Evolutionary conservation across 37 sponge, comb jelly and placozoan species (phyloP).

Genomic region (Dysidea cf. avara): DNA sequence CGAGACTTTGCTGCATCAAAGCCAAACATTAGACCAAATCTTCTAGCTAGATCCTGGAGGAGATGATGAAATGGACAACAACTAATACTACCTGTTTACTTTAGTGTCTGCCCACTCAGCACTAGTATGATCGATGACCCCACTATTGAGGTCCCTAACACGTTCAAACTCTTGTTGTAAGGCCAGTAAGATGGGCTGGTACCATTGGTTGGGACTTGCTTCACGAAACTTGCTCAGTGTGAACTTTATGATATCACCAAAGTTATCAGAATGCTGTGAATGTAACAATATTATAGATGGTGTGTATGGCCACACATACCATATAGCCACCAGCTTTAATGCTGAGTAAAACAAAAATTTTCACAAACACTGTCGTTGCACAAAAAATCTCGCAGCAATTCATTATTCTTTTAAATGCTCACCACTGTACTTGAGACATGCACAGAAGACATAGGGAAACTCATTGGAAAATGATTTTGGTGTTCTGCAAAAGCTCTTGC

Average conservation of each 20-base stretch:
- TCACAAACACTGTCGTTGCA: too few relatives aligned
- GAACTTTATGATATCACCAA: conserved; percentile 76
- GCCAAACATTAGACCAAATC: conserved; percentile 66
- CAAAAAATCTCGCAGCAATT: too few relatives aligned
- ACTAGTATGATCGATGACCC: conserved; percentile 24
- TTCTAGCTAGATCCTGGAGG: conserved; percentile 70
- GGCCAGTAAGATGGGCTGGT: conserved; percentile 33
- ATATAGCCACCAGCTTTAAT: too few relatives aligned
- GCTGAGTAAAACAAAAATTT: too few relatives aligned
- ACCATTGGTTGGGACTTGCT: conserved; percentile 47
- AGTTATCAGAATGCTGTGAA: conserved; percentile 59
- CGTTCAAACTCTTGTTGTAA: conserved; percentile 30
- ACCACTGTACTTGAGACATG: too few relatives aligned
- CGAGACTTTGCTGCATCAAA: conserved; percentile 67
- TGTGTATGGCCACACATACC: too few relatives aligned
- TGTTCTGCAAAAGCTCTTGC: too few relatives aligned
- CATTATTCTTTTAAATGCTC: too few relatives aligned
- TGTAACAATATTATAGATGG: not conserved
- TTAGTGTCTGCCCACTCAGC: conserved; percentile 55
- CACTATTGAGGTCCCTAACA: conserved; percentile 28
- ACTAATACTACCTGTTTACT: not conserved
- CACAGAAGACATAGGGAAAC: too few relatives aligned
- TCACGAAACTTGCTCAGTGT: conserved; percentile 63
- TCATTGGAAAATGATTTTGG: too few relatives aligned
- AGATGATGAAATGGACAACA: not conserved